Conservation (phyloP, 2,888 invertebrate genomes). For the Drosophila cyrtoloma region DNA sequence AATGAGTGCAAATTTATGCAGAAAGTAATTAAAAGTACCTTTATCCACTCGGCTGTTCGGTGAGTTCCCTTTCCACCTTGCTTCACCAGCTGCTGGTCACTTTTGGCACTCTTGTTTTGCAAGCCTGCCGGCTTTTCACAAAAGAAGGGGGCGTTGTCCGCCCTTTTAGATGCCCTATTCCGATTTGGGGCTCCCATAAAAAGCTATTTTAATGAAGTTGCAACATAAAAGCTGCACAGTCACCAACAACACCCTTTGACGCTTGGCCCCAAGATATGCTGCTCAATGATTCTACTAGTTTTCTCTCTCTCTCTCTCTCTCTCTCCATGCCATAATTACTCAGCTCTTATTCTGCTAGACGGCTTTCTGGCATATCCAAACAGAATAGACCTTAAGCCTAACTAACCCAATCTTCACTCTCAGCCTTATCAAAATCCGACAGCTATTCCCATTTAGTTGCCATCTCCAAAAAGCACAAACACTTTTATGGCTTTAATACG, state of each 20-base stretch:
- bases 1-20: conserved; percentile 77
- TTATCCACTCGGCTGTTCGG: conserved; percentile 51
- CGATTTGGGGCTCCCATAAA: conserved; percentile 60
- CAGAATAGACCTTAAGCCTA: conserved; percentile 60
- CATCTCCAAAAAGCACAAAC: conserved; percentile 55
- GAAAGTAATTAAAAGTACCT: conserved; percentile 75
- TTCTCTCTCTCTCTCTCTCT: background rate
- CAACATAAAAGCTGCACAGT: conserved; percentile 65
- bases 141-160: conserved; percentile 16
- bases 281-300: conserved; percentile 1
- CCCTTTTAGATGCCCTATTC: conserved; percentile 54
- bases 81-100: conserved; percentile 7
- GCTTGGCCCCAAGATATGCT: conserved; percentile 31
- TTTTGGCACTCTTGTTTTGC: conserved; percentile 6
- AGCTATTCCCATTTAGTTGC: conserved; percentile 8
- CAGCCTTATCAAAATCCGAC: background rate
- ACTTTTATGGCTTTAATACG: conserved; percentile 43
- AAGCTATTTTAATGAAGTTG: conserved; percentile 74
- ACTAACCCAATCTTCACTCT: conserved; percentile 1
- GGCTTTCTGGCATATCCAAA: conserved; percentile 31
- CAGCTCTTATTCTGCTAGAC: background rate
- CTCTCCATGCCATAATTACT: conserved; percentile 3
- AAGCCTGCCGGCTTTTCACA: background rate
- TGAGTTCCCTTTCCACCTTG: conserved; percentile 14
- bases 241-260: conserved; percentile 32